Evolutionary conservation across 2,113 vertebrate species (phyloP).

Genomic region (Thunnus maccoyii): DNA sequence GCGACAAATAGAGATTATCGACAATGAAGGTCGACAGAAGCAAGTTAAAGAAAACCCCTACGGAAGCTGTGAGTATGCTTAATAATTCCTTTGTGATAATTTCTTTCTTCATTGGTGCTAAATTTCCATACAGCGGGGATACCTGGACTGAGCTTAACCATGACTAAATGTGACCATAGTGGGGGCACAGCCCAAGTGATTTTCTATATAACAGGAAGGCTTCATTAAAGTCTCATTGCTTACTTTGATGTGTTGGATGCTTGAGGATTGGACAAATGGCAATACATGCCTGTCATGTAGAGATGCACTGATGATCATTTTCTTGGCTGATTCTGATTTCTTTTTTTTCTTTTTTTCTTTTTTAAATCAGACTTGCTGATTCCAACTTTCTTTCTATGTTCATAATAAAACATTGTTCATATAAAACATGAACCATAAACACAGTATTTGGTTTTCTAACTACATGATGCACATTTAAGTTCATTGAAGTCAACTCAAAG

Average conservation of each 20-base stretch:
- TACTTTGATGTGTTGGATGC: neutral
- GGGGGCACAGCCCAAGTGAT: neutral
- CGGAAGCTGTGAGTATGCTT: slow-evolving; percentile 92
- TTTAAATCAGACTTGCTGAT: no score
- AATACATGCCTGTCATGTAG: neutral
- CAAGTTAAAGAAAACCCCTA: slow-evolving; percentile 97
- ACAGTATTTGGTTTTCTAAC: no score
- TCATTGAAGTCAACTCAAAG: no score
- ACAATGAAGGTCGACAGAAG: slow-evolving; percentile 98
- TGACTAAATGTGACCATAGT: neutral
- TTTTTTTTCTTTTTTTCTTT: no score
- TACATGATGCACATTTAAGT: no score
- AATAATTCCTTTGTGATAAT: neutral
- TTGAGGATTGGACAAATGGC: neutral
- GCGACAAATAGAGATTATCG: slow-evolving; percentile 84
- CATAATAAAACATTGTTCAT: no score
- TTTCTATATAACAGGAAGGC: neutral
- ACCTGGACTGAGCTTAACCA: neutral
- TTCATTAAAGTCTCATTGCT: neutral
- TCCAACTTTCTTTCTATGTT: no score
- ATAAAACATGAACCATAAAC: no score
- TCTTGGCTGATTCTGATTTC: no score
- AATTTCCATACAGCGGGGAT: neutral
- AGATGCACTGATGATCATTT: no score
- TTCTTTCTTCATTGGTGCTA: neutral